These are phyloP conservation scores for Drosophila virilis DNA, from an alignment of 1,140 invertebrate genomes.

Conservation along the genomic window DNA sequence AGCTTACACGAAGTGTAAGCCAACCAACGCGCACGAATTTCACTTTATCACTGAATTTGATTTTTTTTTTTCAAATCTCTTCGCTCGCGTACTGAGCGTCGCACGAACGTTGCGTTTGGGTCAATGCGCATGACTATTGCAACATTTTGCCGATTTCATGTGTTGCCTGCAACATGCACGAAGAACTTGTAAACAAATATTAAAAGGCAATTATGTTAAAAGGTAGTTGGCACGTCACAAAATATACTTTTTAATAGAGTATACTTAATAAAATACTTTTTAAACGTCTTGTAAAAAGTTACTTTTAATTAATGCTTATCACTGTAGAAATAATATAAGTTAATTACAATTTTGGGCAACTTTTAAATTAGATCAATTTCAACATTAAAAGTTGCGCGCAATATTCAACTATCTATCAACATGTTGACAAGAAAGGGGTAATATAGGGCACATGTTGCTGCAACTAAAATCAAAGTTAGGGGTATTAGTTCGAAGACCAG, in stretches of 20 bases:
- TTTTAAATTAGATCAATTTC: too few species aligned
- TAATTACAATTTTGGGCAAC: too few species aligned
- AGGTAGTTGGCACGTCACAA: not conserved
- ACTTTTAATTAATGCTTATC: not conserved
- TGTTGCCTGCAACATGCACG: slow-evolving; percentile 36
- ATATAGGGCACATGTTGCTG: not conserved
- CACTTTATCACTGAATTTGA: slow-evolving; percentile 70
- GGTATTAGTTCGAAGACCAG: not conserved
- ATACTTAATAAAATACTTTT: too few species aligned
- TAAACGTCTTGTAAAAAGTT: too few species aligned
- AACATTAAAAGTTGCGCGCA: slow-evolving; percentile 10
- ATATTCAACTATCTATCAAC: slow-evolving; percentile 7
- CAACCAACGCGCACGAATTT: slow-evolving; percentile 71
- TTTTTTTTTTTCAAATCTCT: slow-evolving; percentile 59
- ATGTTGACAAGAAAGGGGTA: slow-evolving; percentile 21
- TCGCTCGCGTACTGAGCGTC: slow-evolving; percentile 19
- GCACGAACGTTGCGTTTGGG: not conserved
- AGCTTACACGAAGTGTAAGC: slow-evolving; percentile 64
- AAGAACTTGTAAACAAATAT: not conserved
- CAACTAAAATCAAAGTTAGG: not conserved
- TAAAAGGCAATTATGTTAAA: not conserved
- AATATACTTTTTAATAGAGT: not conserved
- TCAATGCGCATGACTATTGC: slow-evolving; percentile 15
- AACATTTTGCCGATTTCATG: slow-evolving; percentile 23
- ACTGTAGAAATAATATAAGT: not conserved